Evolutionary conservation across 2,797 vertebrate species (phyloP).

Genomic region (Enteromius viviparus): DNA sequence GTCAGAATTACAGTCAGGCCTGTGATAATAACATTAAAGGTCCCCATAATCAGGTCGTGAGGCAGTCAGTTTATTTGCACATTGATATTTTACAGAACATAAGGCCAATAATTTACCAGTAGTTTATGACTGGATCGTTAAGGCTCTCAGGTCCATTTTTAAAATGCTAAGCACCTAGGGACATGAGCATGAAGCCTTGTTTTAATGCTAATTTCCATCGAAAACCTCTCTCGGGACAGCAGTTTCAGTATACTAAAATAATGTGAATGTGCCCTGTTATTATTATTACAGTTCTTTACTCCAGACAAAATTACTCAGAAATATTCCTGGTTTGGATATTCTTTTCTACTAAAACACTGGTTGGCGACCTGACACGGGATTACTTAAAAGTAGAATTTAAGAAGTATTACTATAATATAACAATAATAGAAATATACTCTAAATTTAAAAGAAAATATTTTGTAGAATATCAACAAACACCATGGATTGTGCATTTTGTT

Average conservation of each 20-base stretch:
- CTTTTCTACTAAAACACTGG: not conserved
- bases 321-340: not conserved
- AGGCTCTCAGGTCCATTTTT: constrained; percentile 10
- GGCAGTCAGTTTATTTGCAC: constrained; percentile 29
- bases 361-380: not conserved
- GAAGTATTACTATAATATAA: not conserved
- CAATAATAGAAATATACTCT: not conserved
- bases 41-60: constrained; percentile 32
- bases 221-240: not conserved
- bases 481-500: not conserved
- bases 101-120: constrained; percentile 37
- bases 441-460: not conserved
- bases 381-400: not conserved
- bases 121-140: constrained; percentile 43
- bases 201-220: constrained; percentile 5
- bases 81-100: constrained; percentile 40
- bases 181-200: constrained; percentile 19
- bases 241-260: not conserved
- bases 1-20: constrained; percentile 12
- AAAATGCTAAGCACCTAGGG: constrained; percentile 30
- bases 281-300: not conserved
- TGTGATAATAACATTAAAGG: constrained; percentile 43
- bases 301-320: no score
- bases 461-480: not conserved
- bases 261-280: not conserved